Percentiles rank a stretch among this genome's conserved stretches.
Evolutionary conservation across 2,888 invertebrate genomes (phyloP).

Genomic region (Mechanitis mazaeus): DNA sequence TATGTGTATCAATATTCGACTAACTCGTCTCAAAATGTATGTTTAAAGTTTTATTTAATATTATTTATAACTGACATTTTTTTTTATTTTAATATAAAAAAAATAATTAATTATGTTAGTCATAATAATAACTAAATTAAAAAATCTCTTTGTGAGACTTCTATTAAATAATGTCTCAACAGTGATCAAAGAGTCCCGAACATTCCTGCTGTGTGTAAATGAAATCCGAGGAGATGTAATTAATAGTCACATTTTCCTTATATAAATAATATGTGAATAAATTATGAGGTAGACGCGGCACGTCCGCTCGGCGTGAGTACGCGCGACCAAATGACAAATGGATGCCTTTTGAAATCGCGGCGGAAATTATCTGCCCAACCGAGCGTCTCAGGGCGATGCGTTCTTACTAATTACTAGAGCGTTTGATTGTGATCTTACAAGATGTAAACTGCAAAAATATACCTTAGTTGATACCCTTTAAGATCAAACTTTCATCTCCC

Average conservation of each 20-base stretch:
- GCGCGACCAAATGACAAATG: constrained; percentile 74
- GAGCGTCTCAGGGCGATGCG: constrained; percentile 67
- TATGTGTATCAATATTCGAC: constrained; percentile 30
- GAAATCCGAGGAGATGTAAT: constrained; percentile 73
- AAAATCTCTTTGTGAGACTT: not conserved
- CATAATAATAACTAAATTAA: too few relatives aligned
- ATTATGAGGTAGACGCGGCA: constrained; percentile 64
- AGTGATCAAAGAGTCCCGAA: constrained; percentile 62
- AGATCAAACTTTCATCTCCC: constrained; percentile 39
- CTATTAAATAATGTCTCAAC: constrained; percentile 42
- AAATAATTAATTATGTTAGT: too few relatives aligned
- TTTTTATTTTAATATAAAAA: too few relatives aligned
- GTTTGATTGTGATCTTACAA: constrained; percentile 68
- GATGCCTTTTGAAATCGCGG: constrained; percentile 70
- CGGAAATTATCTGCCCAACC: constrained; percentile 76
- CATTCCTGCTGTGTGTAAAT: constrained; percentile 65
- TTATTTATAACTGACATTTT: not conserved
- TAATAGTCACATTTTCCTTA: constrained; percentile 74
- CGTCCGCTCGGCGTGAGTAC: constrained; percentile 66
- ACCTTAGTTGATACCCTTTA: constrained; percentile 39
- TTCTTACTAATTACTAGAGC: constrained; percentile 72
- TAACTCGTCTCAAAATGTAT: constrained; percentile 23
- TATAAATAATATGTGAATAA: constrained; percentile 76
- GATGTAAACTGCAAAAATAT: constrained; percentile 37
- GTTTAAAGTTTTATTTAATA: not conserved